phyloP scores from a whole-genome alignment of 2,888 invertebrate genomes.

The Agrotis clavis region DNA sequence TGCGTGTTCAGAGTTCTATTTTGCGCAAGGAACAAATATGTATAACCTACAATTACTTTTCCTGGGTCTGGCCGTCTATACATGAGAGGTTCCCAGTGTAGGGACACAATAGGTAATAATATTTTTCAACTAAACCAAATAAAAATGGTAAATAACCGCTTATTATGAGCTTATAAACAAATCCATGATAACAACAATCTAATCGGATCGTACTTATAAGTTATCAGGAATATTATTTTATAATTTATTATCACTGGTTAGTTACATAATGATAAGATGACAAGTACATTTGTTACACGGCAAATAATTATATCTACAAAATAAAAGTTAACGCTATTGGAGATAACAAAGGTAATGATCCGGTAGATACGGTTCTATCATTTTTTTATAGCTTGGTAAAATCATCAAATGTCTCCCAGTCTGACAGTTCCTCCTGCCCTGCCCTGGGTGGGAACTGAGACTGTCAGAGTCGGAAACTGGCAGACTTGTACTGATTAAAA shows the following conservation, averaged over 20 bases:
- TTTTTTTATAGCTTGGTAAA: no score
- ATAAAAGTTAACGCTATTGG: background rate
- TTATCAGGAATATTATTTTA: conserved; percentile 10
- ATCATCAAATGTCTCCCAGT: no score
- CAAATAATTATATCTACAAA: background rate
- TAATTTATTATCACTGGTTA: conserved; percentile 21
- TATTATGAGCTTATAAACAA: conserved; percentile 21
- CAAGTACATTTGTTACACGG: background rate
- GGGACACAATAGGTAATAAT: background rate
- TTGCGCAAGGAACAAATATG: no score
- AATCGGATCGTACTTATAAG: conserved; percentile 15
- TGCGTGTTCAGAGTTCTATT: no score
- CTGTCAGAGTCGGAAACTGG: no score
- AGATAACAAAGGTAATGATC: background rate
- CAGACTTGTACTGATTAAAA: no score
- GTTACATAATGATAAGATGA: conserved; percentile 21
- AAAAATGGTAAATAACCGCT: conserved; percentile 11
- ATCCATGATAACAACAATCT: conserved; percentile 27
- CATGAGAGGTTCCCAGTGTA: no score
- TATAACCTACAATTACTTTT: no score
- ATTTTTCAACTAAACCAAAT: background rate
- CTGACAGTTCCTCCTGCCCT: no score
- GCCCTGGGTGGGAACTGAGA: no score
- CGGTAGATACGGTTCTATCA: background rate
- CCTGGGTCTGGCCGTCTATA: no score